A percentile compares a stretch with the other conserved stretches of the same genome.
phyloP scores from a whole-genome alignment of 2,888 invertebrate species.

The Metallyticus violacea region DNA sequence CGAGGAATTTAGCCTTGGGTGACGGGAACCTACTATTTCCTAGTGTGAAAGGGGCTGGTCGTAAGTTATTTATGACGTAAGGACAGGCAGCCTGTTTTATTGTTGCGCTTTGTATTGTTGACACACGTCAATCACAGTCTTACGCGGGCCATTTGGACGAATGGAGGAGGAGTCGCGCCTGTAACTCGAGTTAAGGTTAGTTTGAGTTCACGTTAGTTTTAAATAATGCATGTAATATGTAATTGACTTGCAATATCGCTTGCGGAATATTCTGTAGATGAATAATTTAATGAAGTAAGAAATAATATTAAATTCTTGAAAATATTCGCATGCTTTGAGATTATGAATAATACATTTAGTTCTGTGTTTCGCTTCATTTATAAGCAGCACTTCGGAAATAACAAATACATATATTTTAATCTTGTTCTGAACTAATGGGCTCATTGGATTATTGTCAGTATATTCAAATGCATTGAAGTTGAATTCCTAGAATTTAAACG shows the following conservation, averaged over 20 bases:
- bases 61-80: slow-evolving; percentile 26
- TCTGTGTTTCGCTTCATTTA: background rate
- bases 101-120: slow-evolving; percentile 21
- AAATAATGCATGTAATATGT: background rate
- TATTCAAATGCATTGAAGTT: too few species aligned
- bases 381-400: too few species aligned
- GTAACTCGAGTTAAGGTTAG: slow-evolving; percentile 11
- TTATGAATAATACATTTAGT: background rate
- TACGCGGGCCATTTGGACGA: background rate
- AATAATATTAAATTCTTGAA: background rate
- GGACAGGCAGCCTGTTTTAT: slow-evolving; percentile 5
- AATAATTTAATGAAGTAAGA: background rate
- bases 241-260: background rate
- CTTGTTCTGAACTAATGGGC: too few species aligned
- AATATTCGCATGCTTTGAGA: background rate
- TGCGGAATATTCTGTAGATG: background rate
- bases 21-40: slow-evolving; percentile 12
- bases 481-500: too few species aligned
- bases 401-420: too few species aligned
- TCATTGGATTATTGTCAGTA: too few species aligned
- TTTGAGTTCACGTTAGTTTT: background rate
- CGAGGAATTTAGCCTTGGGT: slow-evolving; percentile 15
- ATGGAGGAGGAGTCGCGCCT: background rate
- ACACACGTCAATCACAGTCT: background rate
- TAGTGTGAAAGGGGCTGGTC: slow-evolving; percentile 24